These are phyloP conservation scores for Eolophus roseicapilla DNA, from an alignment of 2,113 vertebrate species.

Conservation along the genomic window DNA sequence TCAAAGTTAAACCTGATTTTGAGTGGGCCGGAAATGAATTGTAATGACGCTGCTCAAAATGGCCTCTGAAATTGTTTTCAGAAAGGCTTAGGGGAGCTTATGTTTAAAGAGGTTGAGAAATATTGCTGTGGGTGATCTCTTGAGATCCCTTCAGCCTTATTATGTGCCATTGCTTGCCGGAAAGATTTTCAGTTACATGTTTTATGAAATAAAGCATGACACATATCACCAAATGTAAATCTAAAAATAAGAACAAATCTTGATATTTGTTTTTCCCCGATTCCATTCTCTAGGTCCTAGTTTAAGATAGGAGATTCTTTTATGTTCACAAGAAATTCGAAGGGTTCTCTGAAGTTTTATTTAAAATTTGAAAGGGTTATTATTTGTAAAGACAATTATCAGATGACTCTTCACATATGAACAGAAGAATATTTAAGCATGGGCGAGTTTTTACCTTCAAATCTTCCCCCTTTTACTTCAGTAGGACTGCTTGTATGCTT, in stretches of 20 bases:
- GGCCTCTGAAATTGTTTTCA: not conserved
- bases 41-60: not conserved
- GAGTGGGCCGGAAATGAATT: not conserved
- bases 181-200: not conserved
- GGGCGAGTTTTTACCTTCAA: not conserved
- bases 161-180: not conserved
- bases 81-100: not conserved
- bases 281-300: not conserved
- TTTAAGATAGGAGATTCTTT: not conserved
- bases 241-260: not conserved
- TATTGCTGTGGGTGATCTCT: not conserved
- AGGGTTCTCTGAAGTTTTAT: not conserved
- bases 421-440: not conserved
- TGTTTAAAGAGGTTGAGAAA: not conserved
- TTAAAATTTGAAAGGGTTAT: not conserved
- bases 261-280: not conserved
- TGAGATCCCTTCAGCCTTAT: not conserved
- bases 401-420: not conserved
- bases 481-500: not conserved
- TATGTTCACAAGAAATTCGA: not conserved
- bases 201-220: conserved; percentile 46
- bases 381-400: not conserved
- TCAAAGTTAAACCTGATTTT: not conserved
- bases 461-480: not conserved
- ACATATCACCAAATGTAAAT: conserved; percentile 46